phyloP scores from a whole-genome alignment of 2,888 invertebrate species.

The Idaea straminata region DNA sequence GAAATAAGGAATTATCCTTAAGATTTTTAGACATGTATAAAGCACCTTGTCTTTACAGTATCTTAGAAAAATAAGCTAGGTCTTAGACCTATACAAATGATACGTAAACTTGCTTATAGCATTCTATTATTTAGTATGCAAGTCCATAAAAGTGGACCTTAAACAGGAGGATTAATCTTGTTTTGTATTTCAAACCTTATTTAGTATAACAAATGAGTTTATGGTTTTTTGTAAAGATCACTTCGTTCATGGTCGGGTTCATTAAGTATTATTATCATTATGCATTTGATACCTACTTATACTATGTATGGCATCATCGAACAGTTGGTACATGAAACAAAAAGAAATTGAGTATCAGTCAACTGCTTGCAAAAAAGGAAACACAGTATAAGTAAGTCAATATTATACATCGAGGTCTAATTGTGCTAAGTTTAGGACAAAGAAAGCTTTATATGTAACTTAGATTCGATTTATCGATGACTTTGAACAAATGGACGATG shows the following conservation, averaged over 20 bases:
- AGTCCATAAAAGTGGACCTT: slow-evolving; percentile 30
- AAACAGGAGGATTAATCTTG: slow-evolving; percentile 21
- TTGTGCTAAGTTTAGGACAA: slow-evolving; percentile 23
- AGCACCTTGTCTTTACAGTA: not conserved
- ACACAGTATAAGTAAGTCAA: slow-evolving; percentile 12
- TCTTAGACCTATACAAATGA: not conserved
- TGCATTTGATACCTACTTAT: slow-evolving; percentile 64
- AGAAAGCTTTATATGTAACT: not conserved
- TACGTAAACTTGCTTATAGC: not conserved
- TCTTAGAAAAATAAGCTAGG: not conserved
- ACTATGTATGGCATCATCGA: slow-evolving; percentile 68
- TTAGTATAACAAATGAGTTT: slow-evolving; percentile 30
- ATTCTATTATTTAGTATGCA: slow-evolving; percentile 12
- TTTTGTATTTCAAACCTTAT: slow-evolving; percentile 36
- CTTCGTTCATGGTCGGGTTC: slow-evolving; percentile 13
- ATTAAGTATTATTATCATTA: slow-evolving; percentile 27
- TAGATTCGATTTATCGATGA: not conserved
- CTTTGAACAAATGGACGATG: too few species aligned
- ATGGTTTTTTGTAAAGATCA: slow-evolving; percentile 15
- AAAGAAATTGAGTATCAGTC: slow-evolving; percentile 39
- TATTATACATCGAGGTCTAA: not conserved
- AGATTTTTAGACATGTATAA: not conserved
- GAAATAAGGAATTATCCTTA: not conserved
- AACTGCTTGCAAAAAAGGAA: slow-evolving; percentile 2
- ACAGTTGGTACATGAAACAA: slow-evolving; percentile 73